Percentiles rank a stretch among this genome's conserved stretches.
Evolutionary conservation across 2,888 invertebrate species (phyloP).

Genomic region (Nomada flava): DNA sequence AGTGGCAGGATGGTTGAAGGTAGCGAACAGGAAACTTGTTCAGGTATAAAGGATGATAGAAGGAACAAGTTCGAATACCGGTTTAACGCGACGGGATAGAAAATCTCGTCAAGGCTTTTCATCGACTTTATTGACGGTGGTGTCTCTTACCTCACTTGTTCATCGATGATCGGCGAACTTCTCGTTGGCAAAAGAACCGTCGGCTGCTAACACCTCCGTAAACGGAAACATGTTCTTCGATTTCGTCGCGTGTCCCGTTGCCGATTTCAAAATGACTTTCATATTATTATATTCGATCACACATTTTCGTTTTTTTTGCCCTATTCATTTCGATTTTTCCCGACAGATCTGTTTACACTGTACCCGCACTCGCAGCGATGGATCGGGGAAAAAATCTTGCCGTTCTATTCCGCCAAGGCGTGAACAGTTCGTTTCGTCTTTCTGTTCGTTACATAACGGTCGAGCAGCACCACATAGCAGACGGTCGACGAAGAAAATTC

Average conservation of each 20-base stretch:
- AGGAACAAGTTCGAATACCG: background rate
- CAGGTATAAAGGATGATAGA: background rate
- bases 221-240: conserved; percentile 48
- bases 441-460: conserved; percentile 45
- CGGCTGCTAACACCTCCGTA: conserved; percentile 57
- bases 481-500: conserved; percentile 17
- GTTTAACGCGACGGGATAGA: background rate
- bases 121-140: conserved; percentile 48
- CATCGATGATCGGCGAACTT: conserved; percentile 38
- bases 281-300: conserved; percentile 41
- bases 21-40: background rate
- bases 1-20: background rate
- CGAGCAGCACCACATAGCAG: conserved; percentile 49
- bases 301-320: background rate
- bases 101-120: conserved; percentile 7
- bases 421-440: conserved; percentile 24
- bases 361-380: conserved; percentile 56
- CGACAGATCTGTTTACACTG: conserved; percentile 27
- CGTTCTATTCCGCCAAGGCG: conserved; percentile 22
- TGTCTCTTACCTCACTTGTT: conserved; percentile 64
- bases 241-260: conserved; percentile 7
- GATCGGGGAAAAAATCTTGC: conserved; percentile 24
- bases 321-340: background rate
- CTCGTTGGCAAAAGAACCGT: conserved; percentile 54
- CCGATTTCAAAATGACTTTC: conserved; percentile 27